These are phyloP conservation scores for Haemorhous mexicanus DNA, from an alignment of 2,113 vertebrate genomes.

Conservation along the genomic window DNA sequence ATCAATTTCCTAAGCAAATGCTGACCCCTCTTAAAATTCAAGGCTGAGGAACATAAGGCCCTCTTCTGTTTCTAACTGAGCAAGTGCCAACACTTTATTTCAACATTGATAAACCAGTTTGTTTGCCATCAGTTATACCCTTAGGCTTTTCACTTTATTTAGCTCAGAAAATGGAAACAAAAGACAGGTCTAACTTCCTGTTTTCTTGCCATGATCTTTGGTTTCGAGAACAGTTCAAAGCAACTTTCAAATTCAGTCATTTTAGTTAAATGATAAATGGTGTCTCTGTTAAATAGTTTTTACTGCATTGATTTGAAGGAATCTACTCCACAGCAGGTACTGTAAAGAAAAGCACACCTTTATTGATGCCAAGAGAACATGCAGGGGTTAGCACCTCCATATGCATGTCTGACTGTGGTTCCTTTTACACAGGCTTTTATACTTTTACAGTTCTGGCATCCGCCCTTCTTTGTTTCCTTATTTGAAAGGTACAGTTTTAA, in stretches of 20 bases:
- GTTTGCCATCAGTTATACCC: background rate
- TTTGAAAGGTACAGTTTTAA: background rate
- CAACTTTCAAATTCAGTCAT: background rate
- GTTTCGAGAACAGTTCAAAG: background rate
- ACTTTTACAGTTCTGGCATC: background rate
- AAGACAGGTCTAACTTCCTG: conserved; percentile 21
- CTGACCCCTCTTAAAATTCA: background rate
- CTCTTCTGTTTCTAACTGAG: background rate
- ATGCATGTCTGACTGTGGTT: background rate
- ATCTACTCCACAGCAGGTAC: background rate
- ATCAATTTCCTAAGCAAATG: background rate
- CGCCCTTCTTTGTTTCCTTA: background rate
- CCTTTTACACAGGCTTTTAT: background rate
- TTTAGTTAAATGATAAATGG: background rate
- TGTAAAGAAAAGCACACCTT: background rate
- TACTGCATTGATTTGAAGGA: background rate
- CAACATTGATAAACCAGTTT: background rate
- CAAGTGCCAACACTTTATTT: background rate
- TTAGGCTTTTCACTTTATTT: background rate
- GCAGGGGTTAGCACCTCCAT: background rate
- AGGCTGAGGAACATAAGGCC: background rate
- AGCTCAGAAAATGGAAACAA: background rate
- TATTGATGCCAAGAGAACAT: background rate
- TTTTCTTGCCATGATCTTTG: background rate
- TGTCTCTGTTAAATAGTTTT: background rate